Percentiles rank a stretch among this genome's conserved stretches.
Evolutionary conservation across 2,113 vertebrate species (phyloP).

Genomic region (Anas platyrhynchos): DNA sequence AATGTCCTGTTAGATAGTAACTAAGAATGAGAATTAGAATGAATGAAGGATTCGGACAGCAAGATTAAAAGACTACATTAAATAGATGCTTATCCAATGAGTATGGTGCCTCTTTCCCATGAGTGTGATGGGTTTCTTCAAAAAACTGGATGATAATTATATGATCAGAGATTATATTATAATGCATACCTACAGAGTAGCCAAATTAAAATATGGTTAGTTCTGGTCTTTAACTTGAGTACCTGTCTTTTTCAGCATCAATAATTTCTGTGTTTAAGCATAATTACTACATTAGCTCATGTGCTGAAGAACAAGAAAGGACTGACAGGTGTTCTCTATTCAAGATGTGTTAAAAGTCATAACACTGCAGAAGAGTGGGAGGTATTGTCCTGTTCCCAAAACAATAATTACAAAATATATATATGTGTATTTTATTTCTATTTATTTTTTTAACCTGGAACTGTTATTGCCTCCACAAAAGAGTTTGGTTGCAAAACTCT

Average conservation of each 20-base stretch:
- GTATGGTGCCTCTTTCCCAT: neutral
- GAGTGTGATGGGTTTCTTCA: neutral
- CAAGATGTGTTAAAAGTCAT: neutral
- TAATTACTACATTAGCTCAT: neutral
- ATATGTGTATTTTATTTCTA: too few species aligned
- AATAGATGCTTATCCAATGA: neutral
- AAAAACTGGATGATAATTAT: neutral
- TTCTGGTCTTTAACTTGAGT: neutral
- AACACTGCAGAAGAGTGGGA: neutral
- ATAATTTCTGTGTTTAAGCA: neutral
- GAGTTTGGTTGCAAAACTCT: neutral
- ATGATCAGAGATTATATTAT: neutral
- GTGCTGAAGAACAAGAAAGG: neutral
- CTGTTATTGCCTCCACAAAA: neutral
- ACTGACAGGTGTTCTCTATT: neutral
- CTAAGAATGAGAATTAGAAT: neutral
- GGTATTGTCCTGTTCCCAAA: neutral
- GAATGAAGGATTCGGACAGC: neutral
- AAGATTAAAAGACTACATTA: neutral
- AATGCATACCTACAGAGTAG: neutral
- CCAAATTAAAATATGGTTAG: neutral
- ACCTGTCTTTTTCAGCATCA: neutral
- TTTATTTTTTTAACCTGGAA: neutral
- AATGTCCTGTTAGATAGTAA: neutral
- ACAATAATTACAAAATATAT: neutral